Evolutionary conservation across 2,797 vertebrate genomes (phyloP).

Genomic region (Austrolebias charrua): DNA sequence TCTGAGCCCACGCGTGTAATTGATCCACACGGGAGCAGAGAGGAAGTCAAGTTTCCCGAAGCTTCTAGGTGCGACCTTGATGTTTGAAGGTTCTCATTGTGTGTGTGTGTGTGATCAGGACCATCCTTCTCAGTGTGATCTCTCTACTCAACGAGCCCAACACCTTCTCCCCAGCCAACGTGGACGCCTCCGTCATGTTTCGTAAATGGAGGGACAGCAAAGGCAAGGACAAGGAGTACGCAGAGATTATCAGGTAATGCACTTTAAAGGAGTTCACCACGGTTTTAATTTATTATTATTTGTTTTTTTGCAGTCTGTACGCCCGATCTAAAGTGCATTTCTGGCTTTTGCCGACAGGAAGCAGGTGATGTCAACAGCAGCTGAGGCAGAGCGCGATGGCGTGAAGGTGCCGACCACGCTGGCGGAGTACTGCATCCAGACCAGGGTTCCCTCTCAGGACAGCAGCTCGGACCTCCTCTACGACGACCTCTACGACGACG

Average conservation of each 20-base stretch:
- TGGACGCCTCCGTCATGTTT: slow-evolving; percentile 98
- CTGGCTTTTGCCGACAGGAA: slow-evolving; percentile 78
- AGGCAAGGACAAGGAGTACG: slow-evolving; percentile 98
- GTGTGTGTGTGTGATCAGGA: slow-evolving; percentile 76
- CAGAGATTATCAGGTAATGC: slow-evolving; percentile 93
- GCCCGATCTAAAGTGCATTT: background rate
- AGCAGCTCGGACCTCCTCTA: slow-evolving; percentile 98
- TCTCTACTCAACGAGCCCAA: slow-evolving; percentile 99
- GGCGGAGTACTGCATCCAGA: slow-evolving; percentile 98
- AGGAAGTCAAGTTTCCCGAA: slow-evolving; percentile 22
- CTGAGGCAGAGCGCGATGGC: slow-evolving; percentile 94
- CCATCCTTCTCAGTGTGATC: slow-evolving; percentile 96
- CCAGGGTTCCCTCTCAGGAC: slow-evolving; percentile 97
- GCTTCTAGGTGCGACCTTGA: background rate
- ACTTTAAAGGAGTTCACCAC: background rate
- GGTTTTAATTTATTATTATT: too few relatives aligned
- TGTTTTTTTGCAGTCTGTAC: too few relatives aligned
- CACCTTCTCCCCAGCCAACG: slow-evolving; percentile 97
- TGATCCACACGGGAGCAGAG: slow-evolving; percentile 30
- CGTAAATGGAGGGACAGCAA: slow-evolving; percentile 99
- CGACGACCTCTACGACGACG: slow-evolving; percentile 94
- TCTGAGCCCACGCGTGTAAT: slow-evolving; percentile 33
- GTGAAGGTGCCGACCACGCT: slow-evolving; percentile 96
- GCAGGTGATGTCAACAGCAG: slow-evolving; percentile 95
- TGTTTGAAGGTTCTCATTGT: slow-evolving; percentile 13